Percentiles rank a stretch among this genome's conserved stretches.
phyloP scores from a whole-genome alignment of 2,113 vertebrate species.

The Megaceryle torquata region DNA sequence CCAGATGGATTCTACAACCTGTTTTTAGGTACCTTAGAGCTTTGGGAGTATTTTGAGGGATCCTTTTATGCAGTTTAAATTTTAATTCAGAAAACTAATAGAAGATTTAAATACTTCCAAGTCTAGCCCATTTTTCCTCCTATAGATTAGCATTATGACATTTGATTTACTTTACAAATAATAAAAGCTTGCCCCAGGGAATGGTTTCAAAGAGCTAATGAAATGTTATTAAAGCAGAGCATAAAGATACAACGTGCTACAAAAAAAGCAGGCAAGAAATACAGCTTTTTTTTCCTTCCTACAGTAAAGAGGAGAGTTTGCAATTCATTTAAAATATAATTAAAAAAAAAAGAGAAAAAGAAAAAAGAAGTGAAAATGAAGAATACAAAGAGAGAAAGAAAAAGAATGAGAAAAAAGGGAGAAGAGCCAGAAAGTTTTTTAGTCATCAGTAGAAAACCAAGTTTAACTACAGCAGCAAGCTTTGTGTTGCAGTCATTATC shows the following conservation, averaged over 20 bases:
- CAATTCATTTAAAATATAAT: not conserved
- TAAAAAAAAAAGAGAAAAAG: not conserved
- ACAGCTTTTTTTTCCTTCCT: not conserved
- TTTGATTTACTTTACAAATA: conserved; percentile 62
- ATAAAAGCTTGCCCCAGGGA: conserved; percentile 24
- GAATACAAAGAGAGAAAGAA: not conserved
- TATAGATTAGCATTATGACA: conserved; percentile 23
- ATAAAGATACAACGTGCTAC: not conserved
- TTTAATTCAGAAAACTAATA: conserved; percentile 50
- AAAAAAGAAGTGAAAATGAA: not conserved
- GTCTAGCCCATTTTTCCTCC: conserved; percentile 13
- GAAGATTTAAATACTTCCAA: conserved; percentile 48
- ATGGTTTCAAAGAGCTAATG: conserved; percentile 38
- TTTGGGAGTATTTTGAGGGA: conserved; percentile 23
- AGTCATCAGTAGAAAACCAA: not conserved
- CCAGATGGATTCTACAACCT: not conserved
- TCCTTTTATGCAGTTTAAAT: not conserved
- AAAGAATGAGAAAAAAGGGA: not conserved
- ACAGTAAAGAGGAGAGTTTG: not conserved
- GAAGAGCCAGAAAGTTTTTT: not conserved
- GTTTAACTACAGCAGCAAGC: not conserved
- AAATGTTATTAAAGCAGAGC: conserved; percentile 38
- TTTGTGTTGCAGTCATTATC: not conserved
- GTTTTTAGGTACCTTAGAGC: not conserved
- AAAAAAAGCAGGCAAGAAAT: not conserved